These are phyloP conservation scores for Acanthurus tractus DNA, from an alignment of 2,797 vertebrate species.

Conservation along the genomic window DNA sequence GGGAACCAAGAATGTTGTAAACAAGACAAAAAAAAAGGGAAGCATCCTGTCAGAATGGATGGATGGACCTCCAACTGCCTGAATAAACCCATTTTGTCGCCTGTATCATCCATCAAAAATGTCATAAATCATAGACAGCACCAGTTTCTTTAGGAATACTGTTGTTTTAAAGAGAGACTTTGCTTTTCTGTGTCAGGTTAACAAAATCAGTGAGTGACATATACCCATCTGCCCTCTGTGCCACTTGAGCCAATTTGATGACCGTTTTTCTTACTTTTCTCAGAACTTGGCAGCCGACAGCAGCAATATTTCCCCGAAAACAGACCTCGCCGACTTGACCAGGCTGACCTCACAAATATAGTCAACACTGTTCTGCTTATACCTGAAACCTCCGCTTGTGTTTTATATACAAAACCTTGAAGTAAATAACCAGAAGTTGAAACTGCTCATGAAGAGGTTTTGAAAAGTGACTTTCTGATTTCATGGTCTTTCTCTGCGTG, in stretches of 20 bases:
- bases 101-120: not conserved
- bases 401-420: slow-evolving; percentile 54
- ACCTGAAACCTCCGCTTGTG: slow-evolving; percentile 41
- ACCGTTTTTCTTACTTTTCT: not conserved
- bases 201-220: too few species aligned
- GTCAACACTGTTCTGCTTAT: slow-evolving; percentile 35
- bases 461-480: not conserved
- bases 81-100: too few species aligned
- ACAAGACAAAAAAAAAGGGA: not conserved
- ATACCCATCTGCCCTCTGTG: too few species aligned
- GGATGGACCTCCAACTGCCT: not conserved
- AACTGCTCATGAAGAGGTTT: not conserved
- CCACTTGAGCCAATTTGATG: not conserved
- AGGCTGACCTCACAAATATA: not conserved
- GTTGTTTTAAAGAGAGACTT: too few species aligned
- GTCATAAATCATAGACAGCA: not conserved
- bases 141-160: too few species aligned
- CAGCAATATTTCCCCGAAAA: not conserved
- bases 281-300: not conserved
- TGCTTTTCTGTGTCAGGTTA: too few species aligned
- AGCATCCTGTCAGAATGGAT: not conserved
- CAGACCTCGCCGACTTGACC: not conserved
- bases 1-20: not conserved
- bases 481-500: not conserved
- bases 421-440: not conserved